Conservation (phyloP, 2,113 vertebrate species). For the Patagioenas fasciata region DNA sequence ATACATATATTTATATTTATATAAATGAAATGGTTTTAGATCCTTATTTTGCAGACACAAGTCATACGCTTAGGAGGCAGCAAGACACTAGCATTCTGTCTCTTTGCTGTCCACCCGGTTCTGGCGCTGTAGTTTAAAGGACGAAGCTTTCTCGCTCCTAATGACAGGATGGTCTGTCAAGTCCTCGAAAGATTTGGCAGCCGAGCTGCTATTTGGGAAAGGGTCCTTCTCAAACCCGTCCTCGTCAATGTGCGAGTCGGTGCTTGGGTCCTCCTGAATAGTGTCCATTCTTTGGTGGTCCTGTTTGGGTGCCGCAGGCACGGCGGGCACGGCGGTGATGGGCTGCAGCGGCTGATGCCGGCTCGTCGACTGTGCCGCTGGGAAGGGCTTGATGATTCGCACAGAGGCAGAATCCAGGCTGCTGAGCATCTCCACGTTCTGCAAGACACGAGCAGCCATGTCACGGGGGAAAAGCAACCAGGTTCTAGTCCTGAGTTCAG, state of each 20-base stretch:
- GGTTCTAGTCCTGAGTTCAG: fast-evolving
- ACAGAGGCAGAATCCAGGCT: conserved; percentile 86
- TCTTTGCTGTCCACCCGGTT: conserved; percentile 91
- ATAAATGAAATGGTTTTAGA: conserved; percentile 61
- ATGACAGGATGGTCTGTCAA: conserved; percentile 82
- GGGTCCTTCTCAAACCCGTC: conserved; percentile 85
- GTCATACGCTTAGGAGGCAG: not conserved
- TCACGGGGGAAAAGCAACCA: not conserved
- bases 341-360: conserved; percentile 75
- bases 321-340: not conserved
- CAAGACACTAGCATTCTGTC: conserved; percentile 84
- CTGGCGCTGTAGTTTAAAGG: conserved; percentile 89
- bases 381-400: conserved; percentile 85
- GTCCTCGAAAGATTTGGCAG: conserved; percentile 93
- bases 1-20: conserved; percentile 56
- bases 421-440: conserved; percentile 91
- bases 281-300: conserved; percentile 92
- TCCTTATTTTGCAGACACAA: not conserved
- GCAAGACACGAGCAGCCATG: not conserved
- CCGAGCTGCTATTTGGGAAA: conserved; percentile 83
- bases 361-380: conserved; percentile 67
- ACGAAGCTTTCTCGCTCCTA: conserved; percentile 81
- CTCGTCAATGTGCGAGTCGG: conserved; percentile 86
- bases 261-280: conserved; percentile 95
- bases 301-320: conserved; percentile 16